Conservation (phyloP, 2,888 invertebrate species). For the Yponomeuta plumbellus region DNA sequence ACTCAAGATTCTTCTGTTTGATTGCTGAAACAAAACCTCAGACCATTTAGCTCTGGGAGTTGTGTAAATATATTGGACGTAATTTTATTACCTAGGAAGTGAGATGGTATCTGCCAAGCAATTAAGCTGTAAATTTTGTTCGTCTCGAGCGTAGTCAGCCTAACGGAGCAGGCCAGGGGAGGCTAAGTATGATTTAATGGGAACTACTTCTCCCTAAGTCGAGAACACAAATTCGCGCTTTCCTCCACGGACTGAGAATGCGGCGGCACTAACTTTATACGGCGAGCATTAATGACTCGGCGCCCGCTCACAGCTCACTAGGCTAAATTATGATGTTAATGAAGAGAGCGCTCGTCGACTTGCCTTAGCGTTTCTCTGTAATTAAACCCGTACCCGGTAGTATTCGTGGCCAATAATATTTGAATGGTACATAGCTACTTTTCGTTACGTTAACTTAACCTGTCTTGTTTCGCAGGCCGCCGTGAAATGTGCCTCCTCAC, state of each 20-base stretch:
- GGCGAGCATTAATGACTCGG: slow-evolving; percentile 32
- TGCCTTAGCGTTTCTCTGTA: slow-evolving; percentile 7
- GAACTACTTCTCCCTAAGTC: slow-evolving; percentile 38
- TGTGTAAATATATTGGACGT: neutral
- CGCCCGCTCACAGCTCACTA: slow-evolving; percentile 30
- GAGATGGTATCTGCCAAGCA: slow-evolving; percentile 9
- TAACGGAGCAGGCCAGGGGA: slow-evolving; percentile 29
- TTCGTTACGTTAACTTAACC: neutral
- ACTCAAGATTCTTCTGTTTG: neutral
- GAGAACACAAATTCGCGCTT: slow-evolving; percentile 35
- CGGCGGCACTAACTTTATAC: slow-evolving; percentile 32
- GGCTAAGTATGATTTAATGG: slow-evolving; percentile 45
- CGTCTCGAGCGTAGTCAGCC: slow-evolving; percentile 36
- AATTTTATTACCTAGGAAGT: slow-evolving; percentile 11
- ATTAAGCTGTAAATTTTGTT: slow-evolving; percentile 16
- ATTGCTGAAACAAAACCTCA: neutral
- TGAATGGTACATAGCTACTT: neutral
- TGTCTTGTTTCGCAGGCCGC: slow-evolving; percentile 49
- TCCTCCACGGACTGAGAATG: slow-evolving; percentile 31
- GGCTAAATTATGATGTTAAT: slow-evolving; percentile 29
- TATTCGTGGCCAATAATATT: neutral
- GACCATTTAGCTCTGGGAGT: neutral
- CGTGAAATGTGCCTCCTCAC: slow-evolving; percentile 71
- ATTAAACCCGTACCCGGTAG: neutral
- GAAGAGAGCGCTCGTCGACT: slow-evolving; percentile 19